Evolutionary conservation across 2,888 invertebrate genomes (phyloP).

Genomic region (Hirtodrosophila trivittata): DNA sequence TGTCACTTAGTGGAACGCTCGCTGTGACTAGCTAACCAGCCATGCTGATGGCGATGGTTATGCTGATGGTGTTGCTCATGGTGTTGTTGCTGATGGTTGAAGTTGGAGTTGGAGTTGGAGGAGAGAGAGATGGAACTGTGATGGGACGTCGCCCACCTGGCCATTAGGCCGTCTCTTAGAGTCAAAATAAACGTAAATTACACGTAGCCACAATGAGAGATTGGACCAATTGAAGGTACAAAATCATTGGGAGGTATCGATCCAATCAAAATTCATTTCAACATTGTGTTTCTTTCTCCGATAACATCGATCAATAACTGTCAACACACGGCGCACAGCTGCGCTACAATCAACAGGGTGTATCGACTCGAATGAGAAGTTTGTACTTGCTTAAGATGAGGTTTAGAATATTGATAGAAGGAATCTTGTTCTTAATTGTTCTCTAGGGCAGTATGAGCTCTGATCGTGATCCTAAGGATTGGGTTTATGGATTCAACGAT

Average conservation of each 20-base stretch:
- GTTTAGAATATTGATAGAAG: no score
- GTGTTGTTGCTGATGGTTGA: no score
- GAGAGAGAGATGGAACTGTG: no score
- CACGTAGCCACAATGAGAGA: conserved; percentile 43
- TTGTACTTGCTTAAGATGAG: background rate
- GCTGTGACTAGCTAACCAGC: conserved; percentile 32
- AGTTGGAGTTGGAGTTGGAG: no score
- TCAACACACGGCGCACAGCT: conserved; percentile 59
- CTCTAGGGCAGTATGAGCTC: no score
- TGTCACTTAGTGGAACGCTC: conserved; percentile 69
- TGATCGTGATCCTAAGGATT: no score
- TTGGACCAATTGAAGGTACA: conserved; percentile 56
- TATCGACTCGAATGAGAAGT: background rate
- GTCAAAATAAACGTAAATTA: conserved; percentile 68
- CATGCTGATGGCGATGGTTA: background rate
- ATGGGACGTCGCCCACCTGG: conserved; percentile 16
- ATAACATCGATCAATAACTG: conserved; percentile 79
- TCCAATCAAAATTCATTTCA: conserved; percentile 69
- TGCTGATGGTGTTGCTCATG: no score
- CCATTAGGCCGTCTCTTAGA: conserved; percentile 51
- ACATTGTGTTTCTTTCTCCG: conserved; percentile 58
- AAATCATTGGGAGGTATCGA: conserved; percentile 32
- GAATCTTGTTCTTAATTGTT: no score
- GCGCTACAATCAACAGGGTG: conserved; percentile 9
- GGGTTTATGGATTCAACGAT: no score